A percentile compares a stretch with the other conserved stretches of the same genome.
phyloP scores from a whole-genome alignment of 2,113 vertebrate genomes.

The Dicerorhinus sumatrensis region DNA sequence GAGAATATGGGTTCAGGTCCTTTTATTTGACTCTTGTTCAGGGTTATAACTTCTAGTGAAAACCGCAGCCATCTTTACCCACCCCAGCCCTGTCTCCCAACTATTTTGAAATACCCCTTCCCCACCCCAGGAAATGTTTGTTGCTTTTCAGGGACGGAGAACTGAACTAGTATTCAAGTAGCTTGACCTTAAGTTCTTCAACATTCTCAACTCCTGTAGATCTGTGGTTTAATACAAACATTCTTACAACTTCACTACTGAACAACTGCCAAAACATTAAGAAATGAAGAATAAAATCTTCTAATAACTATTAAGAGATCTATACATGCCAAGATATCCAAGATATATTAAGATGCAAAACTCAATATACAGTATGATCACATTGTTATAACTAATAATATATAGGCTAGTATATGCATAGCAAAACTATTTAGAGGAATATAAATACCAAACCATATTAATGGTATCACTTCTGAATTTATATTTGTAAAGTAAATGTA shows the following conservation, averaged over 20 bases:
- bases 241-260: neutral
- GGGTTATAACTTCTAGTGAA: neutral
- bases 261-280: neutral
- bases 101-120: neutral
- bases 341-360: neutral
- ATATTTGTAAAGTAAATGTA: slow-evolving; percentile 3
- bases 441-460: neutral
- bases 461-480: neutral
- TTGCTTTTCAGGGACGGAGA: neutral
- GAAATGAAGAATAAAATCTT: neutral
- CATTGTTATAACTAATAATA: neutral
- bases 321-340: neutral
- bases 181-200: neutral
- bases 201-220: neutral
- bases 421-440: neutral
- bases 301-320: neutral
- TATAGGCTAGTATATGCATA: neutral
- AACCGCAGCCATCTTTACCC: neutral
- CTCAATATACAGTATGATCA: neutral
- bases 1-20: neutral
- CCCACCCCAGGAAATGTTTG: neutral
- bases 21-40: neutral
- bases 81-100: neutral
- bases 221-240: neutral
- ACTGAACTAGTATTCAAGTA: neutral